phyloP scores from a whole-genome alignment of 92 coral and sea anemone species.

The Siderastrea radians region DNA sequence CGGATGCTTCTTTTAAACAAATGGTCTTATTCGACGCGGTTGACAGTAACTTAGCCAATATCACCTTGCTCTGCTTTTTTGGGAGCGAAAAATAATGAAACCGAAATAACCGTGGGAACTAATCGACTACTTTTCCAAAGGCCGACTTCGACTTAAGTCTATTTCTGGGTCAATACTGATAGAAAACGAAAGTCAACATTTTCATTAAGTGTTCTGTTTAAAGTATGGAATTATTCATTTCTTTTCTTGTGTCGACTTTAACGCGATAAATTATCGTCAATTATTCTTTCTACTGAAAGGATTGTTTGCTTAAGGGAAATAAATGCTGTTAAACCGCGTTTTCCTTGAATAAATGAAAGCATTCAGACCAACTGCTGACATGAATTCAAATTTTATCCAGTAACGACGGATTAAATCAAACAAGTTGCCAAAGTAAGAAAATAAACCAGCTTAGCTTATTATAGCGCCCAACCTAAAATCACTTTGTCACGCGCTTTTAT shows the following conservation, averaged over 20 bases:
- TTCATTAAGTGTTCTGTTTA: not conserved
- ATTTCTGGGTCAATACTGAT: not conserved
- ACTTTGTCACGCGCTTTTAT: too few relatives aligned
- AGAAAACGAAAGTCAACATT: not conserved
- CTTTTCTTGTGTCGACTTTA: not conserved
- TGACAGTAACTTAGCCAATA: too few relatives aligned
- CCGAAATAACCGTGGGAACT: too few relatives aligned
- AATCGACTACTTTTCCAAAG: too few relatives aligned
- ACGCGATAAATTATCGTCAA: conserved; percentile 1
- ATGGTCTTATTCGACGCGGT: too few relatives aligned
- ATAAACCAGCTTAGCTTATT: not conserved
- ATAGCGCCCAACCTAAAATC: too few relatives aligned
- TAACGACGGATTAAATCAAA: not conserved
- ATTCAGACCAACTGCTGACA: not conserved
- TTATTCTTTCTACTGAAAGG: conserved; percentile 10
- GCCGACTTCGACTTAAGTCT: not conserved
- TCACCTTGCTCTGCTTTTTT: too few relatives aligned
- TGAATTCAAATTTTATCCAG: not conserved
- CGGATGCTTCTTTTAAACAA: too few relatives aligned
- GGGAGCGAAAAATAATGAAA: too few relatives aligned
- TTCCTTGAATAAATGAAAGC: not conserved
- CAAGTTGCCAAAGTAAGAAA: not conserved
- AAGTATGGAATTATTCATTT: not conserved
- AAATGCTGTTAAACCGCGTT: not conserved
- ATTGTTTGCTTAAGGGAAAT: conserved; percentile 10